These are phyloP conservation scores for Allophyes oxyacanthae DNA, from an alignment of 2,888 invertebrate genomes.

Conservation along the genomic window DNA sequence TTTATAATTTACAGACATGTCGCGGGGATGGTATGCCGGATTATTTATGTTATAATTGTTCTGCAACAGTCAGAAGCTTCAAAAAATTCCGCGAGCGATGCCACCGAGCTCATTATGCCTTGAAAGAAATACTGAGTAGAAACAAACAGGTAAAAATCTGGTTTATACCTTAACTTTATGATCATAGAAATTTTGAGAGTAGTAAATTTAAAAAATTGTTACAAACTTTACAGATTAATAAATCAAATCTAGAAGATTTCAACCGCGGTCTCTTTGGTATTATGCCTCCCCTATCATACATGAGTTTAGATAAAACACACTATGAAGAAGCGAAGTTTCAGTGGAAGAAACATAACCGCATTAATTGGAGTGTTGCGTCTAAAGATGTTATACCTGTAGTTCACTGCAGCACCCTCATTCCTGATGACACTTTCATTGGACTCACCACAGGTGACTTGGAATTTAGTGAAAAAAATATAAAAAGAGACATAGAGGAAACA, in stretches of 20 bases:
- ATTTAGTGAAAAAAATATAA: conserved; percentile 48
- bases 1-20: conserved; percentile 66
- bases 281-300: conserved; percentile 68
- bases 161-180: background rate
- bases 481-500: conserved; percentile 44
- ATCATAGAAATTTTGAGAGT: background rate
- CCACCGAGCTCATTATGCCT: conserved; percentile 75
- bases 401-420: conserved; percentile 69
- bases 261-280: conserved; percentile 65
- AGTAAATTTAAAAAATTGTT: background rate
- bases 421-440: conserved; percentile 63
- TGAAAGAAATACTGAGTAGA: conserved; percentile 72
- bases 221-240: conserved; percentile 71
- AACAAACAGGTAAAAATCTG: conserved; percentile 70
- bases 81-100: conserved; percentile 78
- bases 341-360: conserved; percentile 70
- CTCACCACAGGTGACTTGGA: conserved; percentile 43
- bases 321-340: conserved; percentile 73
- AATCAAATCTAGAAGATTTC: conserved; percentile 64
- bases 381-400: conserved; percentile 64
- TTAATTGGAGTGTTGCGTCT: conserved; percentile 35
- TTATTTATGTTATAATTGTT: conserved; percentile 78
- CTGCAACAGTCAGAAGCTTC: conserved; percentile 69
- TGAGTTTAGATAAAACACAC: conserved; percentile 63
- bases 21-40: conserved; percentile 74